A percentile compares a stretch with the other conserved stretches of the same genome.
Evolutionary conservation across 2,888 invertebrate species (phyloP).

Genomic region (Eilema griseolum): DNA sequence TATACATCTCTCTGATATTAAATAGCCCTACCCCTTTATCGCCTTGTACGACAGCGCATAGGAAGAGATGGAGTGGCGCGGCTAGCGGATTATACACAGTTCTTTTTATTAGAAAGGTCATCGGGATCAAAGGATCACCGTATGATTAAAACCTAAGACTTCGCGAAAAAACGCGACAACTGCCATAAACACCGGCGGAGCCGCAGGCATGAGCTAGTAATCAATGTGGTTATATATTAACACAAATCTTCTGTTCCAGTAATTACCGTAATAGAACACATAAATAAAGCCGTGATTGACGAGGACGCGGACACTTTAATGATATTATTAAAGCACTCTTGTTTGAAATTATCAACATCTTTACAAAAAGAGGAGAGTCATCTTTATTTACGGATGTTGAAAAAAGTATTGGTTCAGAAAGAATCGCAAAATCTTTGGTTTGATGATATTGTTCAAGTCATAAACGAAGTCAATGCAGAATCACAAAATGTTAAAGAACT

Average conservation of each 20-base stretch:
- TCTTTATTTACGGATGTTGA: slow-evolving; percentile 84
- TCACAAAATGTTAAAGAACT: slow-evolving; percentile 80
- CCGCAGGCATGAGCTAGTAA: background rate
- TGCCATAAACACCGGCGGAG: no score
- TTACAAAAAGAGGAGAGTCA: slow-evolving; percentile 81
- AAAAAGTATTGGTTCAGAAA: slow-evolving; percentile 80
- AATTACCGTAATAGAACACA: slow-evolving; percentile 85
- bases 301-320: slow-evolving; percentile 81
- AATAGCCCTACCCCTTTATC: no score
- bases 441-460: slow-evolving; percentile 84
- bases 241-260: slow-evolving; percentile 63
- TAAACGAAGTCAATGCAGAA: slow-evolving; percentile 81
- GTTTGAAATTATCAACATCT: slow-evolving; percentile 74
- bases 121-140: no score
- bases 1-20: no score
- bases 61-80: no score
- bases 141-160: no score
- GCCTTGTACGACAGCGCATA: no score
- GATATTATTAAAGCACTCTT: slow-evolving; percentile 78
- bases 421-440: slow-evolving; percentile 88
- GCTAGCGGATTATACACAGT: no score
- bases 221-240: background rate
- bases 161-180: no score
- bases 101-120: no score
- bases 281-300: slow-evolving; percentile 87